Evolutionary conservation across 2,113 vertebrate species (phyloP).

Genomic region (Myrmecophaga tridactyla): DNA sequence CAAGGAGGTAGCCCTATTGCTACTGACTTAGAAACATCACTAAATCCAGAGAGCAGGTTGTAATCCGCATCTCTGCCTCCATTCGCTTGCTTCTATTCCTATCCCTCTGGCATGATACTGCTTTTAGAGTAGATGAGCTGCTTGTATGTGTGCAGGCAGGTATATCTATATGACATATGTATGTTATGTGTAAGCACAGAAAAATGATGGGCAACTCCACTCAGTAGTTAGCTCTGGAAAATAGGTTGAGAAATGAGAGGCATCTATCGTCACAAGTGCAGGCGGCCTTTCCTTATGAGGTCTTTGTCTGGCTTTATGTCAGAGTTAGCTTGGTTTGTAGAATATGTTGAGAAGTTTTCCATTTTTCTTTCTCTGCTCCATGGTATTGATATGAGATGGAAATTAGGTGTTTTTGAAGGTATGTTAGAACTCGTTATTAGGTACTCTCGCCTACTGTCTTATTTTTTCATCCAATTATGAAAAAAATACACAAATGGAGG

Average conservation of each 20-base stretch:
- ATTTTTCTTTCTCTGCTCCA: too few species aligned
- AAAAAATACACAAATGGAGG: not conserved
- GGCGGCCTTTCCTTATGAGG: too few species aligned
- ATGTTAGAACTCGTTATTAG: not conserved
- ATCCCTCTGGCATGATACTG: not conserved
- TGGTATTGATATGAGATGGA: too few species aligned
- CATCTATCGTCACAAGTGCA: too few species aligned
- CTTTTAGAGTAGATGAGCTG: not conserved
- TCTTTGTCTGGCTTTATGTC: too few species aligned
- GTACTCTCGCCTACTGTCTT: not conserved
- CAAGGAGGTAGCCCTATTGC: not conserved
- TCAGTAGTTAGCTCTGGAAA: not conserved
- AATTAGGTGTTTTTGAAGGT: not conserved
- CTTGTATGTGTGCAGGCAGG: not conserved
- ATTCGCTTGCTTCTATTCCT: not conserved
- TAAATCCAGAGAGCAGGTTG: not conserved
- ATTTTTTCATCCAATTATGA: not conserved
- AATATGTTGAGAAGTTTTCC: too few species aligned
- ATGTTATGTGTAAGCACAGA: not conserved
- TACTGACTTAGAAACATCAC: not conserved
- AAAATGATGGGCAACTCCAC: not conserved
- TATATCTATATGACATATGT: not conserved
- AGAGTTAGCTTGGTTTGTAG: too few species aligned
- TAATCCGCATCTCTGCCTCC: not conserved
- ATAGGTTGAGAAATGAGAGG: not conserved